Base-by-base conservation (phyloP, 2,888 invertebrate species). In the Agrochola lota region DNA sequence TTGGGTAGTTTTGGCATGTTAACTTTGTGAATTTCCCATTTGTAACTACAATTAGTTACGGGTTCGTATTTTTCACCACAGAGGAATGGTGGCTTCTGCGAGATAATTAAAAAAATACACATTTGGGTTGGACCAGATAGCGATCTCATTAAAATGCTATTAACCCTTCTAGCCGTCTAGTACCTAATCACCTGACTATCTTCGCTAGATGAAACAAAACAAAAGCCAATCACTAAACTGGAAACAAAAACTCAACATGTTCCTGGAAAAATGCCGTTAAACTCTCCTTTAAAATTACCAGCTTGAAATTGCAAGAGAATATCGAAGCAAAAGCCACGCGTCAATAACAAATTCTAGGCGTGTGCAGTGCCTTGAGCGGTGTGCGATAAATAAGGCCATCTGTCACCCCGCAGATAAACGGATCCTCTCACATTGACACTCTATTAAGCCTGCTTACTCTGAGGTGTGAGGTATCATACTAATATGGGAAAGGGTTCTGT, bases 261-360 rank as follows among this genome's bases (percentile, higher is more conserved):
- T 60, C 35, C 9, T 55, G 5, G 15, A 46, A 67, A 71, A 74
- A 52, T 43, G 9, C 35, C 1, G 60, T 46, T 52, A 81, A 78
- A 78, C 57, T 75, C 40, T 63, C 69, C 81, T 79, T 72, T 78
- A 64, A 78, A 78, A 73, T 75, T 72, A 80, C 40, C 69, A 71
- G 49, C 26, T 76, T 74, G 63, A 77, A 85, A 85, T 72, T 80
- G 77, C 72, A 71, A 77, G 77, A 77, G 72, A 72, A 83, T 77
- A 75, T 77, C 67, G 71, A 62, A 17, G 46, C 30, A 60, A 69
- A 52, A 73, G 60, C 40, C 26, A 64, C 68, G 72, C 66, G 80
- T 73, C 80, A 81, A 86, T 86, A 84, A 85, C 49, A 84, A 79
- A 85, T 86, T 85, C 86, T 73, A 79, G 77, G 59, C 82, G 67